A percentile compares a stretch with the other conserved stretches of the same genome.
Conservation (phyloP, 2,797 vertebrate species). For the Urophycis tenuis region DNA sequence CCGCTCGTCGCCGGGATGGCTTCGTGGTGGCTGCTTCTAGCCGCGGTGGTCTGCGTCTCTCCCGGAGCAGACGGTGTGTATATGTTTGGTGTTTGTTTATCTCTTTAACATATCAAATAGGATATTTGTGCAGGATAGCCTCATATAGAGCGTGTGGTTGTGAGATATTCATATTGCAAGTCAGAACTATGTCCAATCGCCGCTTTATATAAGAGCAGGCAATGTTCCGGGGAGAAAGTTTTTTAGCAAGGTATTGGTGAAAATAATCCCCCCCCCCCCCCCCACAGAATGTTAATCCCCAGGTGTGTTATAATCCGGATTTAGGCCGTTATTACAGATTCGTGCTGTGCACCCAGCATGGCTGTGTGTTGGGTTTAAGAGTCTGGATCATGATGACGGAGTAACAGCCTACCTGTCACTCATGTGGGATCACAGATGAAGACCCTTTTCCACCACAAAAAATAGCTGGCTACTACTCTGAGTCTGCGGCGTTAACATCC, state of each 20-base stretch:
- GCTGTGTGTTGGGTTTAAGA: background rate
- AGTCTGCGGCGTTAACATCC: too few relatives aligned
- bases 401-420: background rate
- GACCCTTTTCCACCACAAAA: background rate
- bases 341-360: background rate
- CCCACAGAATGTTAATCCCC: background rate
- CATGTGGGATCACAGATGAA: background rate
- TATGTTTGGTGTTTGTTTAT: background rate
- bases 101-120: background rate
- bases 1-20: background rate
- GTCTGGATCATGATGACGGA: background rate
- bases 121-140: background rate
- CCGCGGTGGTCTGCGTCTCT: background rate
- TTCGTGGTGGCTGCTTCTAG: background rate
- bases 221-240: background rate
- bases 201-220: background rate
- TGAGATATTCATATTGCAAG: background rate
- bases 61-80: background rate
- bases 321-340: background rate
- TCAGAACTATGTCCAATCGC: background rate
- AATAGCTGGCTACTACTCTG: background rate
- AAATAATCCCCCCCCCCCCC: background rate
- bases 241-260: background rate
- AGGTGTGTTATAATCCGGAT: slow-evolving; percentile 1
- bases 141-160: background rate